Percentiles rank a stretch among this genome's conserved stretches.
phyloP scores from a whole-genome alignment of 2,113 vertebrate genomes.

The Sebastes fasciatus region DNA sequence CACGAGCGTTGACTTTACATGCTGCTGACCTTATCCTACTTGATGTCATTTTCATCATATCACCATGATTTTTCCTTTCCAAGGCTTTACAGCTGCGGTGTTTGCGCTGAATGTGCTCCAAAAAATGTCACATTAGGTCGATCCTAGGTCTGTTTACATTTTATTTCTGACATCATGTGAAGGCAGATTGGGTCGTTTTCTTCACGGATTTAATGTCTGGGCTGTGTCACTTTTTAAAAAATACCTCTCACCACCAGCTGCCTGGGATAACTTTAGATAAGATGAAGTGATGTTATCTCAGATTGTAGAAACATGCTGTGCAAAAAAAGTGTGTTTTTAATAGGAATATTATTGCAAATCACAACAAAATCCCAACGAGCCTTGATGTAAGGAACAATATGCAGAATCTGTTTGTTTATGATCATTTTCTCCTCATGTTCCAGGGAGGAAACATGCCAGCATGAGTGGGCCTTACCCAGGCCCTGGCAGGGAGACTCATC shows the following conservation, averaged over 20 bases:
- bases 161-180: slow-evolving; percentile 17
- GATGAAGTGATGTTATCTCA: background rate
- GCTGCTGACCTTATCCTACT: slow-evolving; percentile 68
- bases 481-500: slow-evolving; percentile 84
- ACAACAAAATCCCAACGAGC: background rate
- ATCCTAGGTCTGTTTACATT: slow-evolving; percentile 39
- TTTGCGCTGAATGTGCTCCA: slow-evolving; percentile 35
- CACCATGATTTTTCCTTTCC: slow-evolving; percentile 43
- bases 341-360: background rate
- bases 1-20: slow-evolving; percentile 36
- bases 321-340: background rate
- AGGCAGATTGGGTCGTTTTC: slow-evolving; percentile 19
- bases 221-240: background rate
- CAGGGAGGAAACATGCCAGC: slow-evolving; percentile 79
- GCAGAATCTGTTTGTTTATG: background rate
- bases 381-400: background rate
- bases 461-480: slow-evolving; percentile 90
- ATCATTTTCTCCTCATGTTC: slow-evolving; percentile 40
- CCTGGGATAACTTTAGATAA: slow-evolving; percentile 27
- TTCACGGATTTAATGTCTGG: background rate
- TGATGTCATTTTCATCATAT: slow-evolving; percentile 70
- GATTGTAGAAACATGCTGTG: background rate
- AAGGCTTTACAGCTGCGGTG: slow-evolving; percentile 28
- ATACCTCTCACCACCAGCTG: slow-evolving; percentile 29
- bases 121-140: slow-evolving; percentile 47